Evolutionary conservation across 2,888 invertebrate genomes (phyloP), one percentile per base, ranked within the genome.

Genomic region (Stenolophus ochropezus): DNA sequence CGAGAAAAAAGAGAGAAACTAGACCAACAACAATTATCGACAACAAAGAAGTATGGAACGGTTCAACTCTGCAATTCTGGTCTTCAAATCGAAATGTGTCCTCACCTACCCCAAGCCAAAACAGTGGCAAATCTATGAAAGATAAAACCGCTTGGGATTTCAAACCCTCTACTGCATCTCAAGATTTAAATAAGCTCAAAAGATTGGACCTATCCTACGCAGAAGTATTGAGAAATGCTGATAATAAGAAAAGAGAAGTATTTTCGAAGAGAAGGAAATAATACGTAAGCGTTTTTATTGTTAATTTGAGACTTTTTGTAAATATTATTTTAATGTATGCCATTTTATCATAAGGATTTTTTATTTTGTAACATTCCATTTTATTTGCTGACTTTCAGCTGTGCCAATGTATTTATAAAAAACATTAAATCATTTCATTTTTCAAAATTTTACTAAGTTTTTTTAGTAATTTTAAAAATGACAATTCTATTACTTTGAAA

Each of bases 121-220:
- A 91, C 86, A 92, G 88, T 71, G 87, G 86, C 0, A 87, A 87
- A 82, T 86, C 86, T n/a, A 86, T 86, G 80, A 74, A 83, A n/a
- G 80, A 90, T 87, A 65, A 80, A 87, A 71, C 87, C 85, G 82
- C 86, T 84, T 77, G 87, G 8, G 92, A 92, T 82, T 93, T 91
- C 86, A 91, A 91, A 85, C 92, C 92, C 2, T 95, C 95, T 88
- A 92, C 94, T 5, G 96, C 96, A 4, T 95, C 96, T 8, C 95
- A 96, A 86, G 96, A 96, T 86, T 93, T 96, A 84, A 94, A 96
- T 87, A 95, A 94, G 87, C 90, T 96, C 82, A 94, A 95, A 87
- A 93, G 94, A 86, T 91, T 96, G 75, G 96, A 96, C 86, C 91
- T 95, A 87, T 95, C 96, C 11, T 96, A 96, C 88, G 96, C 96